A percentile compares a stretch with the other conserved stretches of the same genome.
Evolutionary conservation across 2,888 invertebrate genomes (phyloP).

Genomic region (Meiosimyza platycephala): DNA sequence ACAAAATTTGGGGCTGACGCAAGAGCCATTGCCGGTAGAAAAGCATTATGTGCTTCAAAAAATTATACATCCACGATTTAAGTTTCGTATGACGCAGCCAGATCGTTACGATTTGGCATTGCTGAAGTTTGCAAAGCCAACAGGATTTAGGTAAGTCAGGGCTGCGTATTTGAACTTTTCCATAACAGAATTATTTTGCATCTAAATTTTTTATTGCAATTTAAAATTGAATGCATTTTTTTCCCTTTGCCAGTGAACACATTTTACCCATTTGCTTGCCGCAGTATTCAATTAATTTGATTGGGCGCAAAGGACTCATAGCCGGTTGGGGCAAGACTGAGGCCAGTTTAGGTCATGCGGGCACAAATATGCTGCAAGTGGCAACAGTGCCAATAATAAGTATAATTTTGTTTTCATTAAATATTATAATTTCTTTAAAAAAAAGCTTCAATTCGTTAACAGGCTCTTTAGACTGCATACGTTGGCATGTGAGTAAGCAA

Average conservation of each 20-base stretch:
- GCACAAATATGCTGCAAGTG: conserved; percentile 83
- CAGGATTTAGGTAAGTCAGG: conserved; percentile 65
- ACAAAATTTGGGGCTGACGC: conserved; percentile 73
- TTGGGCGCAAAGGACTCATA: conserved; percentile 74
- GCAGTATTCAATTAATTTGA: conserved; percentile 66
- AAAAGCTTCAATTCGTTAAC: conserved; percentile 42
- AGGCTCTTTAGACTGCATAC: conserved; percentile 80
- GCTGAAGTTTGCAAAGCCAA: conserved; percentile 76
- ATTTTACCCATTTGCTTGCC: conserved; percentile 86
- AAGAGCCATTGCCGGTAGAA: conserved; percentile 75
- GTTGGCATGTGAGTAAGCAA: conserved; percentile 84
- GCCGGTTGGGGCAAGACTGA: conserved; percentile 90
- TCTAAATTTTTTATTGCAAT: background rate
- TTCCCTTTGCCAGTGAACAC: conserved; percentile 66
- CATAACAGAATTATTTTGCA: too few species aligned
- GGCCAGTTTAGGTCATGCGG: conserved; percentile 77
- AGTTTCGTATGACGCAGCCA: conserved; percentile 84
- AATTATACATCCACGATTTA: conserved; percentile 83
- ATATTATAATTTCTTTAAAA: too few species aligned
- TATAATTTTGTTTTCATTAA: conserved; percentile 61
- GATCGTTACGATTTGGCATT: conserved; percentile 85
- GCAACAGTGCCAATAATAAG: conserved; percentile 85
- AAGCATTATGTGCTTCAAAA: conserved; percentile 77
- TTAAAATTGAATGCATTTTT: background rate
- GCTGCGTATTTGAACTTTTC: too few species aligned